phyloP scores from a whole-genome alignment of 2,113 vertebrate species.

The Octodon degus region DNA sequence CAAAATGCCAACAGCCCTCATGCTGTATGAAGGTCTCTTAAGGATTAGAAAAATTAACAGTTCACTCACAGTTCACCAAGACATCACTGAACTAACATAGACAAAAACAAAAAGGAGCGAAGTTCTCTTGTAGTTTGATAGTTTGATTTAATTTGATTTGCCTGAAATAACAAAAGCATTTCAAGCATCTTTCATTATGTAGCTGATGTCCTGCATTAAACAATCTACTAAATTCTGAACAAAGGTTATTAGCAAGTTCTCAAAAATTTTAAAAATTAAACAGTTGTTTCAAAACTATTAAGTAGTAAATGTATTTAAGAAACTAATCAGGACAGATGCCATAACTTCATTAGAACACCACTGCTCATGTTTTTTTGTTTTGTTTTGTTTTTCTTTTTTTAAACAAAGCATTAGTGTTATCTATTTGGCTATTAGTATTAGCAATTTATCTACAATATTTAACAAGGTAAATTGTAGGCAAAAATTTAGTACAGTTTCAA shows the following conservation, averaged over 20 bases:
- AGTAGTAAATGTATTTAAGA: constrained; percentile 97
- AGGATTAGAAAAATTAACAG: constrained; percentile 89
- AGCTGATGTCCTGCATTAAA: constrained; percentile 91
- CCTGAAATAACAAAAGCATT: constrained; percentile 95
- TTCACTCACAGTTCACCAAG: constrained; percentile 93
- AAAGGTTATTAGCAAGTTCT: constrained; percentile 92
- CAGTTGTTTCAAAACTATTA: constrained; percentile 94
- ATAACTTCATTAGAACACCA: constrained; percentile 92
- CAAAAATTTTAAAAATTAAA: constrained; percentile 94
- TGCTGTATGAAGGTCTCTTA: constrained; percentile 88
- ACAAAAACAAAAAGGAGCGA: constrained; percentile 93
- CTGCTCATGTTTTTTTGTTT: constrained; percentile 88
- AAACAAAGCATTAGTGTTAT: constrained; percentile 99
- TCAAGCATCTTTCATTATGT: constrained; percentile 93
- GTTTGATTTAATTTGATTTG: constrained; percentile 94
- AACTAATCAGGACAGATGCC: constrained; percentile 95
- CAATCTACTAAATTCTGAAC: constrained; percentile 90
- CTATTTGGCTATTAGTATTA: constrained; percentile 99
- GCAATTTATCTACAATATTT: constrained; percentile 99
- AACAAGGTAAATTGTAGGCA: constrained; percentile 99
- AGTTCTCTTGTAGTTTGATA: constrained; percentile 93
- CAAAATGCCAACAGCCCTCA: constrained; percentile 92
- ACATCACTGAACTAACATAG: constrained; percentile 92
- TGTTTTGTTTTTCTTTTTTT: constrained; percentile 84
- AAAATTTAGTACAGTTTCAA: constrained; percentile 99